These are phyloP conservation scores for Clunio marinus DNA, from an alignment of 2,888 invertebrate genomes.

Conservation along the genomic window DNA sequence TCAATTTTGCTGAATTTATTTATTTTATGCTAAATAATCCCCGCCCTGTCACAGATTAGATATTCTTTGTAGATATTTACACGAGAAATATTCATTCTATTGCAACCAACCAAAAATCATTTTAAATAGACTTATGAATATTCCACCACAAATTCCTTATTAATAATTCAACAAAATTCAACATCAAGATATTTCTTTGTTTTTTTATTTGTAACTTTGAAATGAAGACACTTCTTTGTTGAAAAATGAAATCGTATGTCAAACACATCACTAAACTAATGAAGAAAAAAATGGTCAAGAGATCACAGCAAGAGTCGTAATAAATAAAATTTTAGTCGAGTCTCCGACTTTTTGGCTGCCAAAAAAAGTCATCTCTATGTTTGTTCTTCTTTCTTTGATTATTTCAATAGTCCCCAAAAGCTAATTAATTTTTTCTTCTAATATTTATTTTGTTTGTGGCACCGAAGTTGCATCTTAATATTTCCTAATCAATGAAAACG, in stretches of 20 bases:
- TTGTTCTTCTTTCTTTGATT: constrained; percentile 4
- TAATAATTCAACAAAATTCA: too few relatives aligned
- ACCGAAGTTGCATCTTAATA: constrained; percentile 37
- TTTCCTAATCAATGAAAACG: constrained; percentile 1
- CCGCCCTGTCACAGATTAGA: too few relatives aligned
- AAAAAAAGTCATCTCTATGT: constrained; percentile 2
- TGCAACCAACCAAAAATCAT: too few relatives aligned
- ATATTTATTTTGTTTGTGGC: constrained; percentile 30
- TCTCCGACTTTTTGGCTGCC: too few relatives aligned
- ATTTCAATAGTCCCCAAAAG: background rate
- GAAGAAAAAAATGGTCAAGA: background rate
- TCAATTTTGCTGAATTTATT: too few relatives aligned
- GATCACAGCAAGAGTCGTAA: constrained; percentile 35
- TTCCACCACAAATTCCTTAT: too few relatives aligned
- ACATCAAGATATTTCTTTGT: too few relatives aligned
- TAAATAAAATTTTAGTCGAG: background rate
- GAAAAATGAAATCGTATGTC: background rate
- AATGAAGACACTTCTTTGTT: constrained; percentile 19
- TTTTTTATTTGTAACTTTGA: too few relatives aligned
- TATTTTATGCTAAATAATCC: too few relatives aligned
- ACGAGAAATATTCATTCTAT: too few relatives aligned
- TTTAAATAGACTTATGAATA: too few relatives aligned
- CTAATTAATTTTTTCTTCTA: constrained; percentile 25
- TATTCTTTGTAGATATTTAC: too few relatives aligned
- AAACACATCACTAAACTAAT: constrained; percentile 7